phyloP scores from a whole-genome alignment of 2,113 vertebrate species.

The Percopsis transmontana region DNA sequence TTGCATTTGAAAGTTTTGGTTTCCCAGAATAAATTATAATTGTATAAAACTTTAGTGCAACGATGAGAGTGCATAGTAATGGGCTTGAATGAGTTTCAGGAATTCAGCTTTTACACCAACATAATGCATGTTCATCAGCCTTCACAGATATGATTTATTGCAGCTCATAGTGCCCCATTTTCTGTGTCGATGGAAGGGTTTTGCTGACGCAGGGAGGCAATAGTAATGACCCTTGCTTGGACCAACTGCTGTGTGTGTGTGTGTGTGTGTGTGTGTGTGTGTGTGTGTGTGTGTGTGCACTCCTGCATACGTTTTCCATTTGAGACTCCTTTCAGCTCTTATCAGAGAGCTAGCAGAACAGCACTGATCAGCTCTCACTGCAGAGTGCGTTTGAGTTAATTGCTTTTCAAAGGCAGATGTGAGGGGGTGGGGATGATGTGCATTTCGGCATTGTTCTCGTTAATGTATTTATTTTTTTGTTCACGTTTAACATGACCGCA shows the following conservation, averaged over 20 bases:
- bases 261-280: neutral
- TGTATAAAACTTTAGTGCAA: too few species aligned
- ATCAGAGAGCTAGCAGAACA: slow-evolving; percentile 61
- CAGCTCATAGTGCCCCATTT: neutral
- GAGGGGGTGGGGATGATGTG: slow-evolving; percentile 8
- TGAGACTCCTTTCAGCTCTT: slow-evolving; percentile 52
- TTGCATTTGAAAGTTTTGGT: too few species aligned
- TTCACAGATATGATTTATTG: slow-evolving; percentile 22
- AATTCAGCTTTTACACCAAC: slow-evolving; percentile 29
- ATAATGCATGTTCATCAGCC: slow-evolving; percentile 17
- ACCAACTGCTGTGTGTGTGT: neutral
- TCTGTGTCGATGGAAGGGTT: slow-evolving; percentile 8
- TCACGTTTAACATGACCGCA: slow-evolving; percentile 17
- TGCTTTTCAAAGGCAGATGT: slow-evolving; percentile 53
- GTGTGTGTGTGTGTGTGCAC: slow-evolving; percentile 27
- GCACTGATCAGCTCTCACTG: slow-evolving; percentile 61
- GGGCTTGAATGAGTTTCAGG: slow-evolving; percentile 35
- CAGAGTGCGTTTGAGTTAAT: slow-evolving; percentile 68
- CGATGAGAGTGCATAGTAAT: slow-evolving; percentile 19
- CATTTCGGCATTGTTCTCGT: neutral
- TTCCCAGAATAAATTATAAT: too few species aligned
- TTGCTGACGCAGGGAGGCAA: neutral
- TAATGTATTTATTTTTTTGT: slow-evolving; percentile 7
- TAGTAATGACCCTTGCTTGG: too few species aligned
- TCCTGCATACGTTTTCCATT: neutral